A percentile compares a stretch with the other conserved stretches of the same genome.
These are phyloP conservation scores for Plodia interpunctella DNA, from an alignment of 1,140 invertebrate species.

Conservation along the genomic window DNA sequence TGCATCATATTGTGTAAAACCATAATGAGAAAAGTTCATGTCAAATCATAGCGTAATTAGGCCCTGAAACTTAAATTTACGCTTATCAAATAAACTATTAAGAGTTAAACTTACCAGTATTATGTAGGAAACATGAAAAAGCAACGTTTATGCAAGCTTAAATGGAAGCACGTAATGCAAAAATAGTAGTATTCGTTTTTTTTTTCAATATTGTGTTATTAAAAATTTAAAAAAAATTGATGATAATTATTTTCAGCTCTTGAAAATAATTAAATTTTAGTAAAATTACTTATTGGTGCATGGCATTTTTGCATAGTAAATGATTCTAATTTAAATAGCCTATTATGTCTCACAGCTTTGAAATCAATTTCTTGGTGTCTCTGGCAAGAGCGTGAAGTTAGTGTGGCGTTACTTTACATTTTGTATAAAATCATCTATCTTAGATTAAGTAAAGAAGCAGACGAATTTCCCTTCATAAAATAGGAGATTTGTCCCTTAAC, in stretches of 20 bases:
- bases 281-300: not conserved
- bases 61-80: conserved; percentile 22
- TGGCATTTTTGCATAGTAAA: not conserved
- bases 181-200: conserved; percentile 17
- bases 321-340: not conserved
- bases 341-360: not conserved
- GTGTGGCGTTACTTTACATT: conserved; percentile 16
- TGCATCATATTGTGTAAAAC: no score
- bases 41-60: conserved; percentile 14
- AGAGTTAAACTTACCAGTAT: conserved; percentile 18
- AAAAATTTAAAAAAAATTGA: not conserved
- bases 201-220: no score
- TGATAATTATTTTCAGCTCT: not conserved
- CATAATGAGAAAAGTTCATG: not conserved
- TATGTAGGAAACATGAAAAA: conserved; percentile 36
- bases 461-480: conserved; percentile 36
- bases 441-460: conserved; percentile 47
- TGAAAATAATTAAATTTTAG: not conserved
- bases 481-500: conserved; percentile 11
- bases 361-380: conserved; percentile 5
- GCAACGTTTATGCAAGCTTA: conserved; percentile 34
- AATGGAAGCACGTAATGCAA: conserved; percentile 46
- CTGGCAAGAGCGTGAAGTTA: conserved; percentile 3
- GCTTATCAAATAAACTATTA: conserved; percentile 24
- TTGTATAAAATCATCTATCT: conserved; percentile 41